Evolutionary conservation across 2,888 invertebrate species (phyloP), one percentile per base, ranked within the genome.

Genomic region (Creontiades dilutus): DNA sequence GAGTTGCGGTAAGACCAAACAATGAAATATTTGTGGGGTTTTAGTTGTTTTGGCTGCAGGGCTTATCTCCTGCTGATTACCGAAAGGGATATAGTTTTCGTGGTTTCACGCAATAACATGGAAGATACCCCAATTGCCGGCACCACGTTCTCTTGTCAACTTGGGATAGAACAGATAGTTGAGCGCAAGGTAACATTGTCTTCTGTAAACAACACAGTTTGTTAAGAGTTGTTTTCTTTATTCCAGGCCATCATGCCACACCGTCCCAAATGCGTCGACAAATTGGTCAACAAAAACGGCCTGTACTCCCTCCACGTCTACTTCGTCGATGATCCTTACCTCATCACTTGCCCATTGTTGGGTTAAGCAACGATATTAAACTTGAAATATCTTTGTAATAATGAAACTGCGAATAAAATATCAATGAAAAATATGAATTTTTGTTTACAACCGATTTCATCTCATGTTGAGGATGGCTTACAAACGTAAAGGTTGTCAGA

Each of bases 221-320:
- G 1, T 52, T 16, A 52, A 7, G 5, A 52, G 1, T 52, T 52
- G 13, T 52, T 14, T 7, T 52, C 11, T 13, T 23, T 68, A 19
- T 68, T 68, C 23, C 90, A 92, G 92, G 37, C 80, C 0, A 91
- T 92, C 82, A 78, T 91, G 19, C 91, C 91, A 19, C 85, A 91
- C 78, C 78, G 91, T 28, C 92, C 92, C 11, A 16, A 76, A 19
- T 92, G 92, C 89, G 37, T 91, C 27, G 90, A 90, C 37, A 82
- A 90, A 16, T 90, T 90, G 90, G 80, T 90, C 9, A 80, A 75
- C 27, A 82, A 89, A 46, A 91, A 91, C 86, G 91, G 91, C 5
- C 89, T 91, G 23, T 86, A 91, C 68, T 91, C 92, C 13, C 90
- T 92, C 4, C 92, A 92, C 90, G 91, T 92, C 23, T 92, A 91